Percentiles rank a stretch among this genome's conserved stretches.
Conservation (phyloP, 1,140 invertebrate genomes). For the Argopecten irradians region DNA sequence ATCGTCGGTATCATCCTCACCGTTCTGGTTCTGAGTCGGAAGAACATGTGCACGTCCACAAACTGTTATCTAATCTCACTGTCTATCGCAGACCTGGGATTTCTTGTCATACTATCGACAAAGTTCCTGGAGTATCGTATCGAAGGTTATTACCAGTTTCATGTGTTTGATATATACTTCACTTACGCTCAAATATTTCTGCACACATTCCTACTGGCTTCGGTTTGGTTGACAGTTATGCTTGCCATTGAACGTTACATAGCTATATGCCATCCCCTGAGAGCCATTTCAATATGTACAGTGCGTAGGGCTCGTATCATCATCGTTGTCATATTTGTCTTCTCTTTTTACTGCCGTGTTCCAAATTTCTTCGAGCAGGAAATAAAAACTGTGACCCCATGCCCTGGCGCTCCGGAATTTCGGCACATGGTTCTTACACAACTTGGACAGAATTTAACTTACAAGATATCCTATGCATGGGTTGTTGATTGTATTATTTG, state of each 20-base stretch:
- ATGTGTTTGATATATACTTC: constrained; percentile 35
- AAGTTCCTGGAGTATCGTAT: constrained; percentile 50
- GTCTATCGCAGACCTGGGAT: constrained; percentile 85
- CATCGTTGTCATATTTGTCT: constrained; percentile 81
- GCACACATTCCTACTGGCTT: constrained; percentile 76
- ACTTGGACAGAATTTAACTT: constrained; percentile 78
- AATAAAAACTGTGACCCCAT: constrained; percentile 23
- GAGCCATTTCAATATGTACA: constrained; percentile 83
- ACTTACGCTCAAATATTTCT: constrained; percentile 59
- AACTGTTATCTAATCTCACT: constrained; percentile 86
- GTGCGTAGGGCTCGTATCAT: constrained; percentile 80
- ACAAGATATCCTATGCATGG: constrained; percentile 82
- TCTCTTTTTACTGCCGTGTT: constrained; percentile 81
- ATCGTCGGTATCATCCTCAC: constrained; percentile 85
- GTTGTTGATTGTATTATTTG: constrained; percentile 82
- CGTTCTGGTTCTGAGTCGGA: constrained; percentile 85
- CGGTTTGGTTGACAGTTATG: constrained; percentile 86
- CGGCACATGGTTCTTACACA: constrained; percentile 35
- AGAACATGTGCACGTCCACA: constrained; percentile 86
- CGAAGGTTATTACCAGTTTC: constrained; percentile 39
- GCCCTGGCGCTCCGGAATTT: constrained; percentile 29
- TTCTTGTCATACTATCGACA: constrained; percentile 80
- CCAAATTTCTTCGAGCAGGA: constrained; percentile 66
- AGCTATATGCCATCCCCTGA: constrained; percentile 84
- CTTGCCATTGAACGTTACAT: constrained; percentile 88